Conservation (phyloP, 2,113 vertebrate species). For the Nestor notabilis region DNA sequence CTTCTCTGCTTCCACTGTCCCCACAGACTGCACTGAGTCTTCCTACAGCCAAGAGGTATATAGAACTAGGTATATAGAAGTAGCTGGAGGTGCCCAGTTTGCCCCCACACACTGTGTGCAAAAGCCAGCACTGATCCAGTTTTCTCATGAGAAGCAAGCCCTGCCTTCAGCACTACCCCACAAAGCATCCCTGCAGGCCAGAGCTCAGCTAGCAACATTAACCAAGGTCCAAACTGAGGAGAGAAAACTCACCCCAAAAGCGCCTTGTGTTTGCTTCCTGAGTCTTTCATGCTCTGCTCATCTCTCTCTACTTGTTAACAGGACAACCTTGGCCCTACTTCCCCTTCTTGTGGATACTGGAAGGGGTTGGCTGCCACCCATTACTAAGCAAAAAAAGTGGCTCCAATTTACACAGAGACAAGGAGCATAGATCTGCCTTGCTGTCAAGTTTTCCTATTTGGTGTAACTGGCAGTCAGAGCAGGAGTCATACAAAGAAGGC, state of each 20-base stretch:
- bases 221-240: neutral
- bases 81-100: neutral
- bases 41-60: neutral
- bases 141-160: neutral
- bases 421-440: neutral
- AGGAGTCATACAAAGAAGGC: neutral
- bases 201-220: neutral
- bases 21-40: neutral
- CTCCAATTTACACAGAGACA: neutral
- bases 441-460: slow-evolving; percentile 16
- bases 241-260: neutral
- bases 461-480: neutral
- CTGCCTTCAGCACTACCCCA: neutral
- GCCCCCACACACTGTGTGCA: neutral
- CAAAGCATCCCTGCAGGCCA: neutral
- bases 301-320: neutral
- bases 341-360: neutral
- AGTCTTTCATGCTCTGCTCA: neutral
- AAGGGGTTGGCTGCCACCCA: neutral
- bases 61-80: neutral
- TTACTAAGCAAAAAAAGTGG: neutral
- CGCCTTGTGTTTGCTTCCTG: neutral
- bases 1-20: neutral
- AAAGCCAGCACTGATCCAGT: rapidly evolving
- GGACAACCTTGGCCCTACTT: neutral